These are phyloP conservation scores for Cylas formicarius DNA, from an alignment of 1,140 invertebrate species.

Conservation along the genomic window DNA sequence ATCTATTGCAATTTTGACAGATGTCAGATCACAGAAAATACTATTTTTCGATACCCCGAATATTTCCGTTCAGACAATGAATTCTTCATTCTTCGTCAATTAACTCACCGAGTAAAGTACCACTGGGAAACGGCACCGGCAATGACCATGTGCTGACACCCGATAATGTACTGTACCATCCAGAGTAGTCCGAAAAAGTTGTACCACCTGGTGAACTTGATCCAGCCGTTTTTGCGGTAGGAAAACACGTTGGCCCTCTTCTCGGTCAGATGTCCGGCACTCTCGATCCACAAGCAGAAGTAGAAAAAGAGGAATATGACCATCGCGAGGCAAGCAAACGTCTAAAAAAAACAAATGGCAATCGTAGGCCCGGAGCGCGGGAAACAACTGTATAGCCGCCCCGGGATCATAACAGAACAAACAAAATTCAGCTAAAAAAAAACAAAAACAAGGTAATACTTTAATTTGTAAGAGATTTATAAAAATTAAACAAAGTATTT, in stretches of 20 bases:
- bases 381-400: too few species aligned
- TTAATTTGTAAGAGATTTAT: too few species aligned
- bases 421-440: too few species aligned
- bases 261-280: conserved; percentile 49
- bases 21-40: too few species aligned
- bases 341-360: conserved; percentile 56
- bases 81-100: too few species aligned
- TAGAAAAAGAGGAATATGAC: conserved; percentile 55
- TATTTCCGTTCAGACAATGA: too few species aligned
- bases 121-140: conserved; percentile 67
- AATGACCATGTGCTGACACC: conserved; percentile 71
- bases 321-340: conserved; percentile 51
- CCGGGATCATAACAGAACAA: too few species aligned
- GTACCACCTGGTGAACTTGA: conserved; percentile 43
- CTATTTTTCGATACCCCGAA: too few species aligned
- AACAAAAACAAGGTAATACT: too few species aligned
- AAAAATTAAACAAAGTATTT: too few species aligned
- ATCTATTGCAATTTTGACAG: too few species aligned
- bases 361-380: conserved; percentile 9
- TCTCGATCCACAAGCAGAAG: conserved; percentile 55
- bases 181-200: conserved; percentile 61
- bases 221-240: conserved; percentile 48
- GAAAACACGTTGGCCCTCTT: conserved; percentile 43
- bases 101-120: conserved; percentile 66
- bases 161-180: conserved; percentile 64